Percentiles rank a stretch among this genome's conserved stretches.
Conservation (phyloP, 2,888 invertebrate genomes). For the Helleia helle region DNA sequence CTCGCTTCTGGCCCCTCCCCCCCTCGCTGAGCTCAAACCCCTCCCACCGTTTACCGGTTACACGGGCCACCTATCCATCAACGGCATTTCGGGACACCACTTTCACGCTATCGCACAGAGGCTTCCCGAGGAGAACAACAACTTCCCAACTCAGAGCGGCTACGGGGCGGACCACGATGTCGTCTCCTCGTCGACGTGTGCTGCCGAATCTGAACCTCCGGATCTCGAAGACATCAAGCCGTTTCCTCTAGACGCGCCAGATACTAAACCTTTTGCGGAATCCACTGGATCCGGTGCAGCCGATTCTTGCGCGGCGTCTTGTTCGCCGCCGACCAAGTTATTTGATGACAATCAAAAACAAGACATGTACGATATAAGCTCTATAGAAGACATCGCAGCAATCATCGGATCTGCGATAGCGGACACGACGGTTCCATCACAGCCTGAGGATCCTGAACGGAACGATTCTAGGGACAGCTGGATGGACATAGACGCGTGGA, state of each 20-base stretch:
- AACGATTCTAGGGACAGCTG: constrained; percentile 85
- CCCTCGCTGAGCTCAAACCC: constrained; percentile 85
- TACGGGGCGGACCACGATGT: constrained; percentile 80
- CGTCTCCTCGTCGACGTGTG: constrained; percentile 82
- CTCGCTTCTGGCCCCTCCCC: constrained; percentile 76
- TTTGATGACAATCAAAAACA: constrained; percentile 70
- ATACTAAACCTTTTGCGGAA: constrained; percentile 63
- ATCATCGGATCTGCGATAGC: constrained; percentile 92
- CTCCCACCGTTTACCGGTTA: constrained; percentile 91
- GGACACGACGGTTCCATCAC: constrained; percentile 87
- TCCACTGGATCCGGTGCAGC: constrained; percentile 72
- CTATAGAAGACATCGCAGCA: constrained; percentile 88
- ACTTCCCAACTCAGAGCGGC: constrained; percentile 76
- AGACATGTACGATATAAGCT: constrained; percentile 81
- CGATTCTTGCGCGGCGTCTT: constrained; percentile 71
- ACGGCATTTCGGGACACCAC: constrained; percentile 90
- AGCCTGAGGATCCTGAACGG: constrained; percentile 81
- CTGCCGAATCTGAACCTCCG: constrained; percentile 76
- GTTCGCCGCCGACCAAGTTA: constrained; percentile 65
- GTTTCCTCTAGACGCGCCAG: constrained; percentile 70
- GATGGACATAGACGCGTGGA: constrained; percentile 93
- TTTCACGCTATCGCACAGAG: constrained; percentile 86
- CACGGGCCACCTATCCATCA: constrained; percentile 89
- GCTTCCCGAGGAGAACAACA: constrained; percentile 83
- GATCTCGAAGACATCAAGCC: constrained; percentile 76